These are phyloP conservation scores for Miichthys miiuy DNA, from an alignment of 2,797 vertebrate species.

Conservation along the genomic window DNA sequence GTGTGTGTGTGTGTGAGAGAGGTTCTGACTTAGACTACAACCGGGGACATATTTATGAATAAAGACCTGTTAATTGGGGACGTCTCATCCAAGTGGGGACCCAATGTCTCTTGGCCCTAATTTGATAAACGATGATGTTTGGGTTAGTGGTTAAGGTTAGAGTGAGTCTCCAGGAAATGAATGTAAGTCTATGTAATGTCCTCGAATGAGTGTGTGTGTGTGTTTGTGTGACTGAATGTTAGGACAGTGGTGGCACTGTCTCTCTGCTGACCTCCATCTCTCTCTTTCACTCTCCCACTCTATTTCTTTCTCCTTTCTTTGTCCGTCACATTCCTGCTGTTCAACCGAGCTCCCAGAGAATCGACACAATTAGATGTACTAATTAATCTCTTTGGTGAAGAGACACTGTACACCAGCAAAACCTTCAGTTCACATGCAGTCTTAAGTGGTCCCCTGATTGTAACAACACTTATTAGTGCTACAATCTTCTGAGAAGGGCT, in stretches of 20 bases:
- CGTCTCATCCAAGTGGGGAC: too few species aligned
- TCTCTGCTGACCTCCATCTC: constrained; percentile 40
- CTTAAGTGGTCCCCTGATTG: not conserved
- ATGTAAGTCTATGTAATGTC: too few species aligned
- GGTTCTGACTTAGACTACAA: too few species aligned
- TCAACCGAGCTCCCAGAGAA: constrained; percentile 33
- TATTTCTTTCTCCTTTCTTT: constrained; percentile 55
- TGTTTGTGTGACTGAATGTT: not conserved
- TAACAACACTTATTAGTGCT: not conserved
- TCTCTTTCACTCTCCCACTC: constrained; percentile 41
- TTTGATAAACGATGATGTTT: too few species aligned
- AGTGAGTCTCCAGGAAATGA: too few species aligned
- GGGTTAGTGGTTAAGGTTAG: too few species aligned
- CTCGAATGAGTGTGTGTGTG: constrained; percentile 1
- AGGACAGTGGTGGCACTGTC: constrained; percentile 55
- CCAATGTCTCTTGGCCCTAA: too few species aligned
- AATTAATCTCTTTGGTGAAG: not conserved
- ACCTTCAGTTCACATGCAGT: not conserved
- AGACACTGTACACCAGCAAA: not conserved
- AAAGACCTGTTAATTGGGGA: too few species aligned
- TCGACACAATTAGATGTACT: constrained; percentile 6
- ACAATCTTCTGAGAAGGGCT: not conserved
- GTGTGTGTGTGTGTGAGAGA: not conserved
- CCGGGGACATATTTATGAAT: too few species aligned
- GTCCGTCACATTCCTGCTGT: constrained; percentile 69